A percentile compares a stretch with the other conserved stretches of the same genome.
These are phyloP conservation scores for Pteropus rufus DNA, from an alignment of 2,797 vertebrate genomes.

Conservation along the genomic window DNA sequence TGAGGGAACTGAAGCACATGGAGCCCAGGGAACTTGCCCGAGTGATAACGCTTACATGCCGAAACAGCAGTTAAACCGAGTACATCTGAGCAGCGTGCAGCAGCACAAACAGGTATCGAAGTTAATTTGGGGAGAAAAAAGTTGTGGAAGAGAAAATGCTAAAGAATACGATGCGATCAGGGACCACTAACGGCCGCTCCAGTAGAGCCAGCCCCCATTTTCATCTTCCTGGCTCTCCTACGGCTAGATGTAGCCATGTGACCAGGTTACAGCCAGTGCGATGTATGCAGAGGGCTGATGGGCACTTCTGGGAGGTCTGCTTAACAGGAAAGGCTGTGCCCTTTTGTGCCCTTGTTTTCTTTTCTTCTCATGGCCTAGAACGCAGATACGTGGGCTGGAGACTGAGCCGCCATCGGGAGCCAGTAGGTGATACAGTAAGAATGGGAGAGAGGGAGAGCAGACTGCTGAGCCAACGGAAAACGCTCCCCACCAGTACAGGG, in stretches of 20 bases:
- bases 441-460: neutral
- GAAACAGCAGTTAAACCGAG: neutral
- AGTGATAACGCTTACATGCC: neutral
- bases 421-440: neutral
- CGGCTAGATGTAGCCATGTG: neutral
- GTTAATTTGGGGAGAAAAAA: neutral
- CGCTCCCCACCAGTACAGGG: neutral
- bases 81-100: neutral
- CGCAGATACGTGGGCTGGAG: neutral
- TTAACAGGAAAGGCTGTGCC: neutral
- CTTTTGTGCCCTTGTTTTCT: neutral
- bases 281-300: neutral
- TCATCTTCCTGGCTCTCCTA: neutral
- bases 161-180: neutral
- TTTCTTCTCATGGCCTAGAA: neutral
- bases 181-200: neutral
- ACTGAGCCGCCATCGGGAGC: neutral
- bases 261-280: neutral
- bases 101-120: neutral
- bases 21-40: neutral
- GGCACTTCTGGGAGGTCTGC: neutral
- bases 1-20: neutral
- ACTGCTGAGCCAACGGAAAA: neutral
- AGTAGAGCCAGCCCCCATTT: neutral
- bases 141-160: neutral